These are phyloP conservation scores for Caenorhabditis brenneri DNA, from an alignment of 1,140 invertebrate species.

Conservation along the genomic window DNA sequence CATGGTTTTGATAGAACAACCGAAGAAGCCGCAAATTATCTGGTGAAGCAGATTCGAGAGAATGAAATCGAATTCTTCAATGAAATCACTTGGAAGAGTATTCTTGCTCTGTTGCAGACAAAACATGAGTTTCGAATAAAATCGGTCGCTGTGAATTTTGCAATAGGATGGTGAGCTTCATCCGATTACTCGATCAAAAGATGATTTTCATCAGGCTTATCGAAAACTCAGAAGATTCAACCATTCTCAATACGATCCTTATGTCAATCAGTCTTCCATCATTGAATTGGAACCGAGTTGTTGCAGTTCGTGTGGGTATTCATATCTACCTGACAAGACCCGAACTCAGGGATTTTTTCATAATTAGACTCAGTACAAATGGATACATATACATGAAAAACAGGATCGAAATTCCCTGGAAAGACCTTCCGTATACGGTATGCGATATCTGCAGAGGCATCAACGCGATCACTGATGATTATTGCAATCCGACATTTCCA, in stretches of 20 bases:
- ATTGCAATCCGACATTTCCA: background rate
- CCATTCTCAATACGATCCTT: background rate
- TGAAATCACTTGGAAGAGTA: background rate
- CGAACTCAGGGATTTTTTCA: background rate
- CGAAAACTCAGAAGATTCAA: no score
- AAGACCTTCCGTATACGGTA: background rate
- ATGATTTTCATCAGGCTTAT: background rate
- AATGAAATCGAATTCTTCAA: background rate
- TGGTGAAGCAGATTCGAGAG: background rate
- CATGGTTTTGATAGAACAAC: background rate
- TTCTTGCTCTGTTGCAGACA: background rate
- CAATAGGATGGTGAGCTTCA: background rate
- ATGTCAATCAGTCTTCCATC: background rate
- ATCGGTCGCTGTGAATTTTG: background rate
- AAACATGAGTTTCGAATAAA: background rate
- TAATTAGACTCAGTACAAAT: background rate
- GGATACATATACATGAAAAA: background rate
- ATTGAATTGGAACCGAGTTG: background rate
- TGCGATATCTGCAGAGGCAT: background rate
- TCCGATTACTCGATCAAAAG: background rate
- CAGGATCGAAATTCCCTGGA: background rate
- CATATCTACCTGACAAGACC: background rate
- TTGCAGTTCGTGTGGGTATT: background rate
- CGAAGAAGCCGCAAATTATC: background rate
- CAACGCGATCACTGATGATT: background rate